Base-by-base conservation (phyloP, 2,888 invertebrate genomes). In the Chydorus sphaericus region DNA sequence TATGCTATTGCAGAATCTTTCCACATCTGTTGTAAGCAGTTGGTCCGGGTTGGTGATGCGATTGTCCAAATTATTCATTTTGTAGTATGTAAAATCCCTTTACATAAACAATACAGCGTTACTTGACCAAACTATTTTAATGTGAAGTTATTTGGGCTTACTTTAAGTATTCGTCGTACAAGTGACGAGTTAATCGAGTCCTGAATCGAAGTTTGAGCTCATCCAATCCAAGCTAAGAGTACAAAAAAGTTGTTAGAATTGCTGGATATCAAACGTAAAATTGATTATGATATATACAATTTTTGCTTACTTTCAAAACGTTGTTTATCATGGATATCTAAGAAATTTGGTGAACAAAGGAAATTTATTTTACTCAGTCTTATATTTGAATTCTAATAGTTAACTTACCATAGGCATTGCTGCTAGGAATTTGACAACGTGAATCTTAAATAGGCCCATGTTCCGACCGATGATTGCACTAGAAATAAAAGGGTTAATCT, bases 31-130 rank as follows among this genome's bases (percentile, higher is more conserved):
- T 0, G 96, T 94, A 56, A 97, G 73, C 50, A 97, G 75, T 69
- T 97, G 96, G 71, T 97, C 97, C 1, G 92, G 89, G 73, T 97
- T 97, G 11, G 90, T 79, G 71, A 96, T 92, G 67, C 94, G 78
- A 66, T 87, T 91, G 71, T 97, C 96, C 64, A 96, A 73, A 72
- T 96, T 94, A 59, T 85, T 84, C 79, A 97, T 90, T 74, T 93
- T 88, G 73, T 97, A 97, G 71, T 92, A 97, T 3, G 94, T 96
- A 70, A 88, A 91, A 54, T 90, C 87, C 66, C 88, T 89, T 4
- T 30, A 23, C 10, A 16, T 8, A 48, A 7, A 23, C 20, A 39
- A 54, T 28, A 33, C 31, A 48, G 30, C 16, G 55, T 38, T 29
- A 49, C 33, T 20, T 18, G 29, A 37, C 33, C 50, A 58, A 20